Evolutionary conservation across 2,113 vertebrate genomes (phyloP), one percentile per base, ranked within the genome.

Genomic region (Pituophis catenifer): DNA sequence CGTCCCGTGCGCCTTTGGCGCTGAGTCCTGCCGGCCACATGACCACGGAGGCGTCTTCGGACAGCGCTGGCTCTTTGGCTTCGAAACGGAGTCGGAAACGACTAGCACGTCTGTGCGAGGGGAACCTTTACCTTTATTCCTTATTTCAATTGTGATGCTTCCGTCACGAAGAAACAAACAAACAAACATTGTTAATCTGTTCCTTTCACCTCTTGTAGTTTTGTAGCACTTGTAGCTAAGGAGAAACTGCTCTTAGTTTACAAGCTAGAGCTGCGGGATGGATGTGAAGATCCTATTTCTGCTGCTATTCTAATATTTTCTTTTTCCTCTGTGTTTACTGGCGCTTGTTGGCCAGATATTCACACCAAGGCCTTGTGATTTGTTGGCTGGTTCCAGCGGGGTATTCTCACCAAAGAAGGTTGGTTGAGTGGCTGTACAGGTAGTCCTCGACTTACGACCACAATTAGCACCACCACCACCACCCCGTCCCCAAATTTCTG

Each of bases 371-470:
- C 97, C 98, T 94, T 99, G 98, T 97, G 98, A 99, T 97, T 98
- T 99, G 97, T 98, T 98, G 98, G 97, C 99, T 96, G 98, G 99
- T 97, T 99, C 98, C 98, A 98, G 94, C 97, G 98, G 99, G 98
- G 98, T 99, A 91, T 99, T 99, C 98, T 99, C 98, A 97, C 98
- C 98, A 11, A 98, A 98, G 97, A 98, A 99, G 98, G 98, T 98
- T 98, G 97, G 98, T 99, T 96, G 96, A 95, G 95, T 93, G 29
- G 91, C 90, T 1, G 90, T 97, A 62, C 59, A 26, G 59, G 59
- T 29, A 62, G 59, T 62, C 59, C 59, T 62, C 2, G 59, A 26
- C 59, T 62, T 62, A 26, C 9, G 24, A 62, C 9, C 24, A 26
- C 24, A 62, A 62, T 23, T 44, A 44, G 38, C 38, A 44, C 38